Conservation (phyloP, 2,113 vertebrate species). For the Psephotus haematonotus region DNA sequence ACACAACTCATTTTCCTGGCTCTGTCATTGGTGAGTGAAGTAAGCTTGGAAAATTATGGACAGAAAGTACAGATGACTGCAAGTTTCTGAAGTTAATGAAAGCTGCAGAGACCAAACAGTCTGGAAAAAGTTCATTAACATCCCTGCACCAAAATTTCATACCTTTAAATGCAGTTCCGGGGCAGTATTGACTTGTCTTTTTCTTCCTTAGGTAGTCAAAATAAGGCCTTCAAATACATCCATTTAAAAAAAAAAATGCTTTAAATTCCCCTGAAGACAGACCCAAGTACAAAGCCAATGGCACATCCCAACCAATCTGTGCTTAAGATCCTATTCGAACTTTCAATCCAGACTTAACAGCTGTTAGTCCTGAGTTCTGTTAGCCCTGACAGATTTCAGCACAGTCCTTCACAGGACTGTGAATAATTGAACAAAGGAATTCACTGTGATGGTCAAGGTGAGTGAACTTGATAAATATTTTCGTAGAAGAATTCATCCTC, state of each 20-base stretch:
- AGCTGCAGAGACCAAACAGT: neutral
- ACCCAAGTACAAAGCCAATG: neutral
- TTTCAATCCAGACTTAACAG: neutral
- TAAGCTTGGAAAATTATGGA: neutral
- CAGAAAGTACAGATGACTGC: neutral
- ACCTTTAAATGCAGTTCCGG: neutral
- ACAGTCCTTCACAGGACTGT: neutral
- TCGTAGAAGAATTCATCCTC: neutral
- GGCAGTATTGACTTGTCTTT: neutral
- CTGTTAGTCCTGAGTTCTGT: neutral
- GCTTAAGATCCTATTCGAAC: slow-evolving; percentile 14
- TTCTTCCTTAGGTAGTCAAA: neutral
- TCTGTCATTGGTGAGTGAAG: neutral
- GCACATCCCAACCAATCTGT: neutral
- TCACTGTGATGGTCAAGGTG: slow-evolving; percentile 29
- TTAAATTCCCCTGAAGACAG: neutral
- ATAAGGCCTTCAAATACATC: neutral
- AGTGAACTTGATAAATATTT: slow-evolving; percentile 41
- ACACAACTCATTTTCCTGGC: neutral
- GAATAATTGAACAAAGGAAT: slow-evolving; percentile 52
- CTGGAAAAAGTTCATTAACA: neutral
- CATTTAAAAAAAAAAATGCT: neutral
- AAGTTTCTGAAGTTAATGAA: slow-evolving; percentile 2
- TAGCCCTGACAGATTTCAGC: neutral
- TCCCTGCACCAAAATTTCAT: neutral